phyloP scores from a whole-genome alignment of 2,888 invertebrate species.

The Polyploca ridens region DNA sequence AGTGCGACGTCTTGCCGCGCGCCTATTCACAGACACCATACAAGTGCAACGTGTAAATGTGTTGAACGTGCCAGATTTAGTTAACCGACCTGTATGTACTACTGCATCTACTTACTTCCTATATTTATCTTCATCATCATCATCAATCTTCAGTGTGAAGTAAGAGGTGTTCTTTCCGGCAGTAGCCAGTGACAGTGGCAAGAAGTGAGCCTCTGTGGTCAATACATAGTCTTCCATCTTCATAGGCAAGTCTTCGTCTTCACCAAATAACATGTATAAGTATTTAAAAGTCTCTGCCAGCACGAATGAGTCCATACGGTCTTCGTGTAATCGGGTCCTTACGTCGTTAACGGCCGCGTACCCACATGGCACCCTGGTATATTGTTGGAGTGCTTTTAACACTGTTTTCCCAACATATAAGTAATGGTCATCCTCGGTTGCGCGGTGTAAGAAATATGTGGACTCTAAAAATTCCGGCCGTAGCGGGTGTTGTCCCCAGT shows the following conservation, averaged over 20 bases:
- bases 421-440: conserved; percentile 98
- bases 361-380: conserved; percentile 97
- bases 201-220: conserved; percentile 97
- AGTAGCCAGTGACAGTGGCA: conserved; percentile 93
- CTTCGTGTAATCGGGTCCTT: conserved; percentile 94
- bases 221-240: conserved; percentile 94
- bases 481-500: conserved; percentile 99
- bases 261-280: conserved; percentile 95
- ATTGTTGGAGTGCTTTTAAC: conserved; percentile 93
- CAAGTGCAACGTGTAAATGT: too few species aligned
- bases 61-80: too few species aligned
- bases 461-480: conserved; percentile 99
- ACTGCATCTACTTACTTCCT: conserved; percentile 60
- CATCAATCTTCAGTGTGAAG: conserved; percentile 76
- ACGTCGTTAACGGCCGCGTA: conserved; percentile 99
- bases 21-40: too few species aligned
- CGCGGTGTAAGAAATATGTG: conserved; percentile 97
- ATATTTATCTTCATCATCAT: conserved; percentile 73
- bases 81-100: background rate
- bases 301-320: conserved; percentile 99
- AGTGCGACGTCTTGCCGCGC: too few species aligned
- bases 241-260: conserved; percentile 92
- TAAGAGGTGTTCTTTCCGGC: conserved; percentile 81
- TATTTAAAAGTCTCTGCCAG: conserved; percentile 99
- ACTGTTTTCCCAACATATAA: conserved; percentile 95